Evolutionary conservation across 2,797 vertebrate genomes (phyloP), one percentile per base, ranked within the genome.

Genomic region (Lacerta bilineata): DNA sequence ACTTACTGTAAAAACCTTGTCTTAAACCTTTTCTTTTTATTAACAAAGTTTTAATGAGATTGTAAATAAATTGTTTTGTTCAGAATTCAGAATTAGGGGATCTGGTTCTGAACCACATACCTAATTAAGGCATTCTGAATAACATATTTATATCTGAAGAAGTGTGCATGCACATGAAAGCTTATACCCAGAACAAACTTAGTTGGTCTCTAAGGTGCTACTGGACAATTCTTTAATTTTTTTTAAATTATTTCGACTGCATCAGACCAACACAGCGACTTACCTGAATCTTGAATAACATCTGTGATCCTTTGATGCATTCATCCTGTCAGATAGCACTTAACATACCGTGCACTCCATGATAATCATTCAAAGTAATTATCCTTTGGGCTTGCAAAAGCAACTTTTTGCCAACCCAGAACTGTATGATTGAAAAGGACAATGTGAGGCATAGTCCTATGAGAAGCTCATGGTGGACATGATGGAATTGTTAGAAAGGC

Each of bases 31-130:
- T n/a, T 33, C 15, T 36, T 33, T n/a, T 33, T 89, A 88, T 88
- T 80, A 78, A 87, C 79, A 90, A 89, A 86, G 91, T 50, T 94
- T 95, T 94, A 91, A 94, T 92, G 74, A 89, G 85, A 89, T 84
- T 93, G 93, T 23, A 93, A 93, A 92, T 87, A 89, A 87, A 71
- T 85, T 93, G 95, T 94, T 33, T 55, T 89, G 91, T 94, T 92
- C 90, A 84, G 33, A 0, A 87, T 85, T 88, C 93, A 89, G 88
- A 95, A 33, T 33, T 33, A 33, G 33, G 33, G 33, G 33, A 33
- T 33, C 33, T 33, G 33, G 33, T 33, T 33, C 33, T 33, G 92
- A 91, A 88, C 91, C 89, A 86, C 88, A 90, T 79, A 71, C 77
- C 87, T 91, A 83, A 94, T 95, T 92, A 90, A 87, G 91, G 92